Percentiles rank a stretch among this genome's conserved stretches.
Conservation (phyloP, 2,113 vertebrate species). For the Poeciliopsis turrubarensis region DNA sequence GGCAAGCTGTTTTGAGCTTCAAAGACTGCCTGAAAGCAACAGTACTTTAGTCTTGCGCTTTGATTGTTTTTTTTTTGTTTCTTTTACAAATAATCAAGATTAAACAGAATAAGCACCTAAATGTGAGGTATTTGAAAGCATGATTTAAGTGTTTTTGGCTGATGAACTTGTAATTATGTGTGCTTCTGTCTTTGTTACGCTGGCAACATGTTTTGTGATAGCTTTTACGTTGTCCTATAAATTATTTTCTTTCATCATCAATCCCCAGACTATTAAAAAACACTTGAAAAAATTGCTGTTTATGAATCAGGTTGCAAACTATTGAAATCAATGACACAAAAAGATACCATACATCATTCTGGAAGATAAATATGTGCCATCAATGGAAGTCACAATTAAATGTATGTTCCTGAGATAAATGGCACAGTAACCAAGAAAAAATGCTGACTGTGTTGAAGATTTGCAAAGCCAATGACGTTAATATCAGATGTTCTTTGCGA, state of each 20-base stretch:
- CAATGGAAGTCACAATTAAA: conserved; percentile 32
- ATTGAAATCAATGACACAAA: neutral
- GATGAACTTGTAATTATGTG: neutral
- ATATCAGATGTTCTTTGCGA: conserved; percentile 4
- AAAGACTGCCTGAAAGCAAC: neutral
- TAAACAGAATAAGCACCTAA: neutral
- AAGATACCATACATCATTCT: neutral
- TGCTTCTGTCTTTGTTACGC: neutral
- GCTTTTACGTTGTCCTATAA: neutral
- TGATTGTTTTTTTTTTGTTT: neutral
- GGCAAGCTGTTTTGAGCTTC: neutral
- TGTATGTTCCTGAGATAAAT: conserved; percentile 28
- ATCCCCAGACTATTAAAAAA: neutral
- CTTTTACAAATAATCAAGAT: neutral
- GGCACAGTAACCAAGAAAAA: conserved; percentile 21
- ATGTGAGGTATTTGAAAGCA: too few relatives aligned
- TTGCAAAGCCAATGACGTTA: neutral
- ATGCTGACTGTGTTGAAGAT: conserved; percentile 27
- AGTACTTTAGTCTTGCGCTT: too few relatives aligned
- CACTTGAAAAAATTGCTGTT: neutral
- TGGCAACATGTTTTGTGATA: neutral
- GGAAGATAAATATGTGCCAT: conserved; percentile 17
- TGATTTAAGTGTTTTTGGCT: neutral
- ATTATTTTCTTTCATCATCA: neutral
- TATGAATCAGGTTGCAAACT: neutral